Evolutionary conservation across 2,888 invertebrate genomes (phyloP).

Genomic region (Pheosia gnoma): DNA sequence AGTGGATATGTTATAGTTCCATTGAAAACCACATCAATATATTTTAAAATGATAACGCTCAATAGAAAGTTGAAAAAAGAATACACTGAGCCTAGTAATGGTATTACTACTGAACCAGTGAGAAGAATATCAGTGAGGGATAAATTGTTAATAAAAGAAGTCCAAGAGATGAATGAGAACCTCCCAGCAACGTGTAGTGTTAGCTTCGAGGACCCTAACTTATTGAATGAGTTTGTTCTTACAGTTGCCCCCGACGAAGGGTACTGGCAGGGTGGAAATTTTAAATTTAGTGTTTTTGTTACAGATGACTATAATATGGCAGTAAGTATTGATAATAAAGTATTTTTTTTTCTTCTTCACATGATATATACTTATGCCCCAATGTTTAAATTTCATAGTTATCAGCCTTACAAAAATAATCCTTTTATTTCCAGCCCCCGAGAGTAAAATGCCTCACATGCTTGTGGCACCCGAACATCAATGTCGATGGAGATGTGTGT

Average conservation of each 20-base stretch:
- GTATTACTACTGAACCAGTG: slow-evolving; percentile 63
- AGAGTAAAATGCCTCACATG: slow-evolving; percentile 95
- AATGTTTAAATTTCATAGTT: too few relatives aligned
- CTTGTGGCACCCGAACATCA: slow-evolving; percentile 98
- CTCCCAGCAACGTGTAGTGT: slow-evolving; percentile 92
- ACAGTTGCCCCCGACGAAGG: slow-evolving; percentile 93
- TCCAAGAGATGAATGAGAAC: slow-evolving; percentile 93
- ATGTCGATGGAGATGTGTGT: slow-evolving; percentile 96
- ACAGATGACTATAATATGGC: slow-evolving; percentile 98
- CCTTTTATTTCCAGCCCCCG: slow-evolving; percentile 88
- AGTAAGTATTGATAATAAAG: slow-evolving; percentile 83
- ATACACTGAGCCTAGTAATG: slow-evolving; percentile 71
- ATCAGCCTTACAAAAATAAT: too few relatives aligned
- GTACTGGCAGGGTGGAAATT: slow-evolving; percentile 94
- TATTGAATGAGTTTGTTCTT: slow-evolving; percentile 91
- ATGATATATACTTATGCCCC: too few relatives aligned
- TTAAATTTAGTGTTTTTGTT: slow-evolving; percentile 93
- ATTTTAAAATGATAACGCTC: slow-evolving; percentile 87
- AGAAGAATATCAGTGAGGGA: slow-evolving; percentile 90
- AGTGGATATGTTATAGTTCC: slow-evolving; percentile 49
- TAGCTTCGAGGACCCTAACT: slow-evolving; percentile 92
- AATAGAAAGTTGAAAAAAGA: slow-evolving; percentile 89
- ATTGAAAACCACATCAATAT: slow-evolving; percentile 7
- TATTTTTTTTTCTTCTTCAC: neutral
- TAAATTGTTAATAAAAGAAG: slow-evolving; percentile 91